Percentiles rank a stretch among this genome's conserved stretches.
phyloP scores from a whole-genome alignment of 2,797 vertebrate species.

The Zenarchopterus dispar region DNA sequence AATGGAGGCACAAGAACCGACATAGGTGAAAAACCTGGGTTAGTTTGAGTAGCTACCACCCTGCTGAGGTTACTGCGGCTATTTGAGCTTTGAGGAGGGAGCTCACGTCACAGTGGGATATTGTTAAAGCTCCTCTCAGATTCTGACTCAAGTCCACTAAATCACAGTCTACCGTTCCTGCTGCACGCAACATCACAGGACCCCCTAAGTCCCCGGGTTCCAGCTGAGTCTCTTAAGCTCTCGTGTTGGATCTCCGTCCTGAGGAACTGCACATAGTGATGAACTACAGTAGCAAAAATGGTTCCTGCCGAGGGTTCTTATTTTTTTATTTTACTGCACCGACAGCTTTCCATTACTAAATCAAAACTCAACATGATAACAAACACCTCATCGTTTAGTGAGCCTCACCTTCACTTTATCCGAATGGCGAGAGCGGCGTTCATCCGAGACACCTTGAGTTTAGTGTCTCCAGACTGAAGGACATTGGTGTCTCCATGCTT shows the following conservation, averaged over 20 bases:
- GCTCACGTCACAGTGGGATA: conserved; percentile 48
- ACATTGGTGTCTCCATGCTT: conserved; percentile 42
- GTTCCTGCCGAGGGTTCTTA: neutral
- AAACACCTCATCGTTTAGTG: no score
- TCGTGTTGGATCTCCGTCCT: conserved; percentile 32
- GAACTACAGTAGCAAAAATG: conserved; percentile 11
- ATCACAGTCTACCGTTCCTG: conserved; percentile 43
- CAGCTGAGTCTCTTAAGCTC: conserved; percentile 46
- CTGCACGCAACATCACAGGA: conserved; percentile 51
- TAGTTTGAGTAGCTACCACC: conserved; percentile 30
- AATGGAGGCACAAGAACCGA: conserved; percentile 35
- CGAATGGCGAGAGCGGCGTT: neutral
- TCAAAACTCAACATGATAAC: no score
- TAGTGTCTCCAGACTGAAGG: conserved; percentile 55
- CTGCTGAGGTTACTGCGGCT: conserved; percentile 46
- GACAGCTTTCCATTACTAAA: neutral
- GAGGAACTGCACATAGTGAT: conserved; percentile 14
- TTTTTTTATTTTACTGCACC: neutral
- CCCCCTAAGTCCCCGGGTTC: conserved; percentile 33
- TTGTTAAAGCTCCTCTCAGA: conserved; percentile 36
- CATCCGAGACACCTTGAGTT: conserved; percentile 22
- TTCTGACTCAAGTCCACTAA: conserved; percentile 42
- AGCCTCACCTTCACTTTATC: conserved; percentile 1
- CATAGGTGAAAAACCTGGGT: conserved; percentile 12
- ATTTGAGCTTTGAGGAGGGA: conserved; percentile 38